phyloP scores from a whole-genome alignment of 2,888 invertebrate genomes.

The Orchesellides sinensis region DNA sequence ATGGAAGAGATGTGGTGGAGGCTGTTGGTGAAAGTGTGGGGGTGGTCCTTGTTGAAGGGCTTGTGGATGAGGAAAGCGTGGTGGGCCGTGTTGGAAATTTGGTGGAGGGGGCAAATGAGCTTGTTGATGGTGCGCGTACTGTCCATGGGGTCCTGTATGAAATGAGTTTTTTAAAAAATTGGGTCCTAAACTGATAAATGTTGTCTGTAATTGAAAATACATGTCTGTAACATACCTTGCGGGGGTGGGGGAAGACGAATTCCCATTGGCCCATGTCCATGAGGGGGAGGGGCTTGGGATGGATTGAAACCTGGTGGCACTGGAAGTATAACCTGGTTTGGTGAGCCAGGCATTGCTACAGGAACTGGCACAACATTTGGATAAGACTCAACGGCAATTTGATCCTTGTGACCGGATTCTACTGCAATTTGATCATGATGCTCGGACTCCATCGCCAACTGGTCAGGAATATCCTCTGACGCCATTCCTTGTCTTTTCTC shows the following conservation, averaged over 20 bases:
- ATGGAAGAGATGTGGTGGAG: constrained; percentile 50
- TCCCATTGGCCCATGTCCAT: constrained; percentile 51
- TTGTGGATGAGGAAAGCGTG: constrained; percentile 59
- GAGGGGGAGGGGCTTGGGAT: constrained; percentile 50
- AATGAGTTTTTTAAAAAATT: not conserved
- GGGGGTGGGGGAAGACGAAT: constrained; percentile 52
- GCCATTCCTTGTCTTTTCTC: constrained; percentile 71
- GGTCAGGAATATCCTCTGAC: constrained; percentile 71
- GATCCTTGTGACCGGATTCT: constrained; percentile 64
- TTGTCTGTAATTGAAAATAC: not conserved
- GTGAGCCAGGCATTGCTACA: constrained; percentile 68
- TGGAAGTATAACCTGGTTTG: constrained; percentile 71
- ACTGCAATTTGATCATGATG: constrained; percentile 70
- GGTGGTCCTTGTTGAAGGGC: constrained; percentile 62
- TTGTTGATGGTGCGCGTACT: constrained; percentile 58
- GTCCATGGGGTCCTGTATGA: constrained; percentile 60
- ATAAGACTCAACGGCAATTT: constrained; percentile 60
- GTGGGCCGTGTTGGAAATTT: constrained; percentile 60
- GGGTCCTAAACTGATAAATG: not conserved
- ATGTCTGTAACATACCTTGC: constrained; percentile 47
- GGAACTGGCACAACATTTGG: constrained; percentile 70
- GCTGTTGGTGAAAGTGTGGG: constrained; percentile 56
- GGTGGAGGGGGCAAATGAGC: constrained; percentile 52
- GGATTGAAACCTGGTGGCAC: constrained; percentile 66
- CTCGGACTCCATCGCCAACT: constrained; percentile 72